Base-by-base conservation (phyloP, 2,113 vertebrate species). In the Sceloporus undulatus region DNA sequence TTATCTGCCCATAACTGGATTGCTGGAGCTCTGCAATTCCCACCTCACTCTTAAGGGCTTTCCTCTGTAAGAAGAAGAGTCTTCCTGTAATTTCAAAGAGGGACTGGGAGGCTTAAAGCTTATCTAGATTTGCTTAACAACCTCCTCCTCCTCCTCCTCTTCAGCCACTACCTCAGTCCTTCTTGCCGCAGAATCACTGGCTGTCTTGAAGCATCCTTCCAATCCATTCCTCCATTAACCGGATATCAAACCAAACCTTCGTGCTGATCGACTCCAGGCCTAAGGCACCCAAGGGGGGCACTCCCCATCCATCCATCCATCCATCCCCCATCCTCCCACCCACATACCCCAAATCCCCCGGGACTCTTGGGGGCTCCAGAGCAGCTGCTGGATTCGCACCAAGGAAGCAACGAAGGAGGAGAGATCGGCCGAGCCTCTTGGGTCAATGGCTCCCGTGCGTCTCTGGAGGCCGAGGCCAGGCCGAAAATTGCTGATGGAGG, bases 341-440 rank as follows among this genome's bases (percentile, higher is more conserved):
- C 38, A 2, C 74, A 27, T 52, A 14, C 52, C 14, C 11, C 68
- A 14, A 52, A 6, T 68, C 27, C 42, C 42, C 10, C 38, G 65
- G 79, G 48, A 68, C 75, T 80, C 68, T 18, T 23, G 13, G 54
- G 29, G n/a, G 9, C 66, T 66, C 38, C 25, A 19, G 54, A 52
- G 52, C 89, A 76, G 88, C 78, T 85, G 84, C 70, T 74, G 79
- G 84, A 68, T 68, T 89, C 71, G 59, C 78, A 27, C 85, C 81
- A 70, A 59, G 75, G 89, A 48, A 89, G 59, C 70, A 25, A 52
- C 11, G 52, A 10, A 52, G 71, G 40, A 82, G 62, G 59, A 59
- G 52, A 18, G 56, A 80, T 3, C 78, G 29, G 73, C 75, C 77
- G 48, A 85, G 78, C 80, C 48, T 42, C 66, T 40, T 77, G 78